These are phyloP conservation scores for Sphecodes monilicornis DNA, from an alignment of 2,888 invertebrate genomes.

Conservation along the genomic window DNA sequence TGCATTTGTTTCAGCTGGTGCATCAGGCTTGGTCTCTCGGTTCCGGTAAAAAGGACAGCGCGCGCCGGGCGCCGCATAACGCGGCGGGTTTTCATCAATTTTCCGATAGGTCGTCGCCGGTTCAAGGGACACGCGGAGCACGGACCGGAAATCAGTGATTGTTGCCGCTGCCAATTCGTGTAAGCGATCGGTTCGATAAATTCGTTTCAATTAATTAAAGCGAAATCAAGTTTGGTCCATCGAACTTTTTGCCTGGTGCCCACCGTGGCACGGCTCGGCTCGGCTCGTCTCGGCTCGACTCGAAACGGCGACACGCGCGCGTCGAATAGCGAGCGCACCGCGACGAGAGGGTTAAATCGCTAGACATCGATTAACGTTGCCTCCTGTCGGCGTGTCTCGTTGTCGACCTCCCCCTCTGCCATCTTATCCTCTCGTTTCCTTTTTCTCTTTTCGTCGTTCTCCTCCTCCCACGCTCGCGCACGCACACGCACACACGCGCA, in stretches of 20 bases:
- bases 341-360: constrained; percentile 32
- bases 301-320: constrained; percentile 22
- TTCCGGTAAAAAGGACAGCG: constrained; percentile 25
- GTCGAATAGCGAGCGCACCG: constrained; percentile 24
- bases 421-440: neutral
- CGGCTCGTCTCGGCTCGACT: neutral
- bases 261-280: neutral
- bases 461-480: neutral
- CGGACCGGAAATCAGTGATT: constrained; percentile 51
- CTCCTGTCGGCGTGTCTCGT: constrained; percentile 21
- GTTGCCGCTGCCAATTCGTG: constrained; percentile 49
- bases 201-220: constrained; percentile 57
- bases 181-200: constrained; percentile 55
- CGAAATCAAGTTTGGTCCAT: constrained; percentile 54
- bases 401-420: neutral
- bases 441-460: neutral
- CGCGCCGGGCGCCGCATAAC: neutral
- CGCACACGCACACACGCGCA: neutral
- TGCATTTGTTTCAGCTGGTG: neutral
- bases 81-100: constrained; percentile 45
- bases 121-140: constrained; percentile 45
- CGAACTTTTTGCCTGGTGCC: constrained; percentile 35
- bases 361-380: constrained; percentile 15
- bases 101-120: constrained; percentile 41
- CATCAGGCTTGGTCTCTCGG: neutral